Evolutionary conservation across 37 sponge, comb jelly and placozoan genomes (phyloP).

Genomic region (Oscarella lobularis): DNA sequence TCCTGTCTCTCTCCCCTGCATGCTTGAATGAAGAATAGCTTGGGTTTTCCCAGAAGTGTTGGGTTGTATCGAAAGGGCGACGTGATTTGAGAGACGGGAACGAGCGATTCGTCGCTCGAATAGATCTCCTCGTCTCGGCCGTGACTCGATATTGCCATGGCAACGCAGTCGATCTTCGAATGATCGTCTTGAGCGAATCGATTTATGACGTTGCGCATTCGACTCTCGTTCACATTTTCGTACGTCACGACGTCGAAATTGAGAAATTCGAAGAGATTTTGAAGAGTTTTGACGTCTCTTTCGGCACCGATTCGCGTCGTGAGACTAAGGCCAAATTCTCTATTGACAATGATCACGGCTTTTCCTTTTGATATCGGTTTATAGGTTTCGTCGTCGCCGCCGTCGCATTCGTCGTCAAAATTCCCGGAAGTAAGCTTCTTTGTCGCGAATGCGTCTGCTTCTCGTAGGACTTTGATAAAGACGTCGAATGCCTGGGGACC

Average conservation of each 20-base stretch:
- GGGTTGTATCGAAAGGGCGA: background rate
- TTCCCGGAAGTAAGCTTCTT: background rate
- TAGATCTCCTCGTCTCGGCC: constrained; percentile 14
- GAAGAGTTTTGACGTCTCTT: too few species aligned
- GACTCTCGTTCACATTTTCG: background rate
- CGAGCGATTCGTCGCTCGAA: constrained; percentile 2
- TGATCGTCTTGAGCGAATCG: constrained; percentile 4
- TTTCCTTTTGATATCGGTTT: constrained; percentile 39
- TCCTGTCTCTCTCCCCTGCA: background rate
- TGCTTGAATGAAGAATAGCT: constrained; percentile 16
- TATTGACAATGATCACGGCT: constrained; percentile 55
- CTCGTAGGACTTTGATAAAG: background rate
- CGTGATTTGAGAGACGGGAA: constrained; percentile 7
- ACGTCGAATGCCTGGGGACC: background rate
- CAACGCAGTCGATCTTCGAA: background rate
- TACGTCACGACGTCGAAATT: constrained; percentile 6
- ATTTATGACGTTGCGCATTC: background rate
- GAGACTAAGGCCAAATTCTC: constrained; percentile 35
- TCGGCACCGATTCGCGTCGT: too few species aligned
- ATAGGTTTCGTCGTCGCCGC: too few species aligned
- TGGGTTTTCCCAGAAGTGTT: constrained; percentile 14
- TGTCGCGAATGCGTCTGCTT: background rate
- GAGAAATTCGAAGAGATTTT: too few species aligned
- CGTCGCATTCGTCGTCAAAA: too few species aligned
- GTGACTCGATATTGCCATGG: constrained; percentile 12